Conservation (phyloP, 2,113 vertebrate species). For the Hypomesus transpacificus region DNA sequence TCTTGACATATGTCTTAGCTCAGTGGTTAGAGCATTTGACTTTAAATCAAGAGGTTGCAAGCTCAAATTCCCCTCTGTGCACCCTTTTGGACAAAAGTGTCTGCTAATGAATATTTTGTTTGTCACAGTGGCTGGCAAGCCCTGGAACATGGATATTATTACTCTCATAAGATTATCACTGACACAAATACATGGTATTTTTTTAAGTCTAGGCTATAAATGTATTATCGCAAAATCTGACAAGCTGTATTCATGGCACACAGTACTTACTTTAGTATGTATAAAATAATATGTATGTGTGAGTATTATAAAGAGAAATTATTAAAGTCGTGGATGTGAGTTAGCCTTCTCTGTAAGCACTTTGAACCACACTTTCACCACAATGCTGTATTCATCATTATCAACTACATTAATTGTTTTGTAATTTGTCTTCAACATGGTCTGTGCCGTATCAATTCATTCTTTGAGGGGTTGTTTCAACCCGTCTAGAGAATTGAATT, state of each 20-base stretch:
- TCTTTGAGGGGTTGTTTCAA: constrained; percentile 25
- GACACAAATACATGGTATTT: not conserved
- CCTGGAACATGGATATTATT: not conserved
- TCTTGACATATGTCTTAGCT: too few species aligned
- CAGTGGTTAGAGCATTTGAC: too few species aligned
- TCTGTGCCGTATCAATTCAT: constrained; percentile 24
- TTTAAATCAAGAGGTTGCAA: too few species aligned
- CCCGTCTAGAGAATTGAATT: constrained; percentile 26
- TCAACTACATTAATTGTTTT: not conserved
- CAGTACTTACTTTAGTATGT: not conserved
- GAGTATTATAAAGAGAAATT: too few species aligned
- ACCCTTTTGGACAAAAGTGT: too few species aligned
- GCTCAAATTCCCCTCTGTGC: too few species aligned
- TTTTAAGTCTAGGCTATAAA: constrained; percentile 1
- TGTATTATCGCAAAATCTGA: constrained; percentile 1
- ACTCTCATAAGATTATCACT: constrained; percentile 8
- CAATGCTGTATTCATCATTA: not conserved
- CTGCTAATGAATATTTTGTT: too few species aligned
- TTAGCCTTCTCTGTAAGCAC: constrained; percentile 33
- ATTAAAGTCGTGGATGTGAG: not conserved
- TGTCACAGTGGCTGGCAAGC: too few species aligned
- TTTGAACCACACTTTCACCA: constrained; percentile 32
- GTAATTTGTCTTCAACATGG: not conserved
- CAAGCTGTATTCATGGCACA: not conserved
- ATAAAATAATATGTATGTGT: not conserved